Evolutionary conservation across 2,113 vertebrate genomes (phyloP).

Genomic region (Emydocephalus ijimae): DNA sequence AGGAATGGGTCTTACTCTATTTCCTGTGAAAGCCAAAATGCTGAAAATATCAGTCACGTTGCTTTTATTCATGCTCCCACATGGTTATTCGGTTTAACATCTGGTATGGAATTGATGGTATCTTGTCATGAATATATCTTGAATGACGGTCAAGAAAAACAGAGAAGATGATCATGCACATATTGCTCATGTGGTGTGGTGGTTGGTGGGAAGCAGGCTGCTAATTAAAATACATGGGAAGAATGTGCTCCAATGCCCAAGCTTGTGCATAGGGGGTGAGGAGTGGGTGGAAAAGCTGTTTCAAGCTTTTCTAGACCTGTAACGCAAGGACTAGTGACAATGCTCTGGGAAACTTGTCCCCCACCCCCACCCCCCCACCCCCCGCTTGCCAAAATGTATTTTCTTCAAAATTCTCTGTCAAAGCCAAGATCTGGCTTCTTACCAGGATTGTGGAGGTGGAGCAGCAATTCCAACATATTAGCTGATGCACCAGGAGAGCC

Average conservation of each 20-base stretch:
- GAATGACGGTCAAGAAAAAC: constrained; percentile 27
- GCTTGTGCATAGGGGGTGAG: neutral
- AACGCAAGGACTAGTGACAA: constrained; percentile 22
- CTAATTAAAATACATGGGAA: constrained; percentile 51
- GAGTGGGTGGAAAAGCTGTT: constrained; percentile 11
- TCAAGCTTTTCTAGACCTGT: constrained; percentile 31
- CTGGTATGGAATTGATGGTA: neutral
- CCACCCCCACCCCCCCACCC: neutral
- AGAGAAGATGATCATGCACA: constrained; percentile 34
- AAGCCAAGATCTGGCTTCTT: neutral
- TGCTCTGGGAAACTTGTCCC: constrained; percentile 6
- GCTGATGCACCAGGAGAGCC: neutral
- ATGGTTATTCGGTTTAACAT: neutral
- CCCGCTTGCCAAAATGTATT: neutral
- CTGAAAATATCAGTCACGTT: neutral
- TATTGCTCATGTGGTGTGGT: constrained; percentile 46
- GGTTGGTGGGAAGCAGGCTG: constrained; percentile 31
- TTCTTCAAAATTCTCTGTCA: constrained; percentile 10
- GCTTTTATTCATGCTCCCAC: neutral
- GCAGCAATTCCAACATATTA: constrained; percentile 5
- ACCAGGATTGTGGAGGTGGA: neutral
- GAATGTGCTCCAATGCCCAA: neutral
- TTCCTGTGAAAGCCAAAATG: constrained; percentile 27
- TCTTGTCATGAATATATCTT: constrained; percentile 22
- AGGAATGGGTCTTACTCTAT: neutral